Evolutionary conservation across 2,113 vertebrate genomes (phyloP).

Genomic region (Macaca mulatta): DNA sequence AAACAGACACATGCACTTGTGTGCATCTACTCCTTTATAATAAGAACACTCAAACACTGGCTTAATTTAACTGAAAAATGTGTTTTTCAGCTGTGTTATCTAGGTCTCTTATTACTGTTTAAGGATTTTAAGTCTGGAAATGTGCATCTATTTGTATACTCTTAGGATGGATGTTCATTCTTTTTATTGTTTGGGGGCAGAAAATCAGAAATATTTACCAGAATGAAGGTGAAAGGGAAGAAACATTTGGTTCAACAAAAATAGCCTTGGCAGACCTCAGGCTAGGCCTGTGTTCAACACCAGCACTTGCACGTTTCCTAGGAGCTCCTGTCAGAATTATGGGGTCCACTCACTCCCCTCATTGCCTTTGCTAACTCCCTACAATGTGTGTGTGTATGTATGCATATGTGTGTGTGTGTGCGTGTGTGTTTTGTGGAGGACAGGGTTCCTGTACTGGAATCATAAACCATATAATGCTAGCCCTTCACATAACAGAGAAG

Average conservation of each 20-base stretch:
- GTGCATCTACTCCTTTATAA: neutral
- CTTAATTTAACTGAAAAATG: constrained; percentile 14
- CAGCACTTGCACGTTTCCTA: neutral
- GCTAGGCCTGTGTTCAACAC: neutral
- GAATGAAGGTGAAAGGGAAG: neutral
- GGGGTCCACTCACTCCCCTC: neutral
- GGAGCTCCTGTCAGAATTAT: neutral
- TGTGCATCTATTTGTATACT: neutral
- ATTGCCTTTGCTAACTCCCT: neutral
- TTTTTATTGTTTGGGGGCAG: neutral
- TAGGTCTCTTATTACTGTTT: neutral
- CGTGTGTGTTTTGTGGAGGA: too few relatives aligned
- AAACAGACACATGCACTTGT: neutral
- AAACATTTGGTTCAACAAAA: neutral
- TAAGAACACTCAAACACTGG: neutral
- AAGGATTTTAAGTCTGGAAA: constrained; percentile 17
- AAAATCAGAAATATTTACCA: neutral
- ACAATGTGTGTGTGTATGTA: too few relatives aligned
- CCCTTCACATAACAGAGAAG: neutral
- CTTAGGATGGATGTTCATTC: neutral
- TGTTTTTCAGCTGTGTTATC: neutral
- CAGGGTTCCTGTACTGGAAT: neutral
- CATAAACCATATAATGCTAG: neutral
- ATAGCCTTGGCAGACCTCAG: neutral
- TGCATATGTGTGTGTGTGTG: too few relatives aligned